Conservation (phyloP, 2,113 vertebrate genomes). For the Pseudonaja textilis region DNA sequence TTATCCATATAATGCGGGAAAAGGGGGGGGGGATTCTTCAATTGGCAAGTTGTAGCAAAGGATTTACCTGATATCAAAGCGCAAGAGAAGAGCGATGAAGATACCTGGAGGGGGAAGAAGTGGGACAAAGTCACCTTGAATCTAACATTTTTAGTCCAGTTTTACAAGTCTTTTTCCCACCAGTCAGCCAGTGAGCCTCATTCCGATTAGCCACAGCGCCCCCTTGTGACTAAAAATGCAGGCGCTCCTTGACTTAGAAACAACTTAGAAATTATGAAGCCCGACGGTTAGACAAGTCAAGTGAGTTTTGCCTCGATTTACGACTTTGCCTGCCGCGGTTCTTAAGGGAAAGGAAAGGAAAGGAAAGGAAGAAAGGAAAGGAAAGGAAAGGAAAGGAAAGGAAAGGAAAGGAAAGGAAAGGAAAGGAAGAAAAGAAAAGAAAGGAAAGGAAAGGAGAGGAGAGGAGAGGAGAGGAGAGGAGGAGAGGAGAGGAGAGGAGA, state of each 20-base stretch:
- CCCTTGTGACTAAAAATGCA: slow-evolving; percentile 32
- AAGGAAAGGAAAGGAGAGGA: too few relatives aligned
- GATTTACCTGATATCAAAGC: slow-evolving; percentile 94
- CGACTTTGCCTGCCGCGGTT: background rate
- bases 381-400: too few relatives aligned
- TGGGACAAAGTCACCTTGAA: fast-evolving
- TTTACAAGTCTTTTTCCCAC: background rate
- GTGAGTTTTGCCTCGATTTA: background rate
- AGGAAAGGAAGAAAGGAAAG: too few relatives aligned
- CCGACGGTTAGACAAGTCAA: too few relatives aligned
- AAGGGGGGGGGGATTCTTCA: background rate
- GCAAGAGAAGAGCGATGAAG: slow-evolving; percentile 95
- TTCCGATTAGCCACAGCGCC: slow-evolving; percentile 23
- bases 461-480: too few relatives aligned
- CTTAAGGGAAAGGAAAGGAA: background rate
- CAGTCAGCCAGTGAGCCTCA: fast-evolving
- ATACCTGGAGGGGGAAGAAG: slow-evolving; percentile 72
- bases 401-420: too few relatives aligned
- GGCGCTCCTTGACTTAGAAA: background rate
- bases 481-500: too few relatives aligned
- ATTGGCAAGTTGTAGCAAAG: background rate
- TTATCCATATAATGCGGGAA: background rate
- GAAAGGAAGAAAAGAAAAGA: too few relatives aligned
- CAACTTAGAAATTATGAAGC: too few relatives aligned
- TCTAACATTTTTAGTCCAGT: background rate